Evolutionary conservation across 2,888 invertebrate genomes (phyloP).

Genomic region (Troides aeacus): DNA sequence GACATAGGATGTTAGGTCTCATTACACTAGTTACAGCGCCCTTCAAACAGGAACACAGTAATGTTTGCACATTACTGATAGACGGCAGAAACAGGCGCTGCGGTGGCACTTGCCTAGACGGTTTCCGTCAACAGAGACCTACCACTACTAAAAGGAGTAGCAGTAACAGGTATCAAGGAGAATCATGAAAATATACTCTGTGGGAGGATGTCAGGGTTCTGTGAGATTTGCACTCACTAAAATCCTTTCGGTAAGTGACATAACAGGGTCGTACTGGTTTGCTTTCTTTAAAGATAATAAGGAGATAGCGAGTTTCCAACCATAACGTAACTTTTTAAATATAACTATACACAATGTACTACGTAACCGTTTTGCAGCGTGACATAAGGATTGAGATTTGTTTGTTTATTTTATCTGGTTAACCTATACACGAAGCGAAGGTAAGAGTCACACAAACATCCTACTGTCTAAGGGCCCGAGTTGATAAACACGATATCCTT

Average conservation of each 20-base stretch:
- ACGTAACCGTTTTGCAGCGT: slow-evolving; percentile 25
- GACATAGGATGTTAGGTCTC: no score
- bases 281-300: background rate
- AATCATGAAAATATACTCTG: no score
- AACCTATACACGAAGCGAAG: slow-evolving; percentile 34
- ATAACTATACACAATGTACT: background rate
- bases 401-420: slow-evolving; percentile 35
- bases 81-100: no score
- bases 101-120: no score
- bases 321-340: background rate
- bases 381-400: slow-evolving; percentile 30
- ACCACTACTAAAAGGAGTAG: no score
- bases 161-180: no score
- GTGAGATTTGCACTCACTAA: no score
- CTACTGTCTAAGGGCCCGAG: slow-evolving; percentile 51
- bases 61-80: no score
- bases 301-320: background rate
- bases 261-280: background rate
- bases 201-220: no score
- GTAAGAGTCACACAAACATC: slow-evolving; percentile 37
- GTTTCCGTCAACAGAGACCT: no score
- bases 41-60: no score
- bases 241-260: background rate
- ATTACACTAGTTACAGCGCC: no score
- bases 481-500: slow-evolving; percentile 67